phyloP scores from a whole-genome alignment of 2,888 invertebrate genomes.

The Cosmia trapezina region DNA sequence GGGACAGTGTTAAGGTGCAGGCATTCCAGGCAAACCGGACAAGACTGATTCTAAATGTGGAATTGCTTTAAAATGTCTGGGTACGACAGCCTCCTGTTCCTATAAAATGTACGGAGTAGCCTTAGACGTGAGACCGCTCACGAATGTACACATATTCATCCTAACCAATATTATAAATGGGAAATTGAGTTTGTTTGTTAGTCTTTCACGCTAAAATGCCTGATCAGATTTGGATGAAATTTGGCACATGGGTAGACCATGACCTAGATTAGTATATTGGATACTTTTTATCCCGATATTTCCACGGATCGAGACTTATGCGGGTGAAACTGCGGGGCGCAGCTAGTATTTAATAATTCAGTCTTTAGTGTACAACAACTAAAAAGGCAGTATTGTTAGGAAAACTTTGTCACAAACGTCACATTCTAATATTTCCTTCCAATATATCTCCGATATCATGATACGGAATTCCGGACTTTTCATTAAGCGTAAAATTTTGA shows the following conservation, averaged over 20 bases:
- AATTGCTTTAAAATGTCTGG: neutral
- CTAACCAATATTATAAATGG: too few relatives aligned
- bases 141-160: neutral
- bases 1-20: neutral
- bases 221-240: too few relatives aligned
- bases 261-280: too few relatives aligned
- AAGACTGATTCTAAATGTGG: neutral
- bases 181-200: too few relatives aligned
- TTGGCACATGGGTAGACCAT: too few relatives aligned
- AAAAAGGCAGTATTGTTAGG: neutral
- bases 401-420: neutral
- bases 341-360: neutral
- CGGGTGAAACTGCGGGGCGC: too few relatives aligned
- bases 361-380: neutral
- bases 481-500: constrained; percentile 14
- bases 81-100: too few relatives aligned
- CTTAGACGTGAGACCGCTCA: neutral
- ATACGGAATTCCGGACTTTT: constrained; percentile 1
- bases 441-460: constrained; percentile 1
- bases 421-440: neutral
- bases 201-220: too few relatives aligned
- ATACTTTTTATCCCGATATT: too few relatives aligned
- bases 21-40: neutral
- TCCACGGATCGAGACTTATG: too few relatives aligned
- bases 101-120: neutral